A percentile compares a stretch with the other conserved stretches of the same genome.
phyloP scores from a whole-genome alignment of 2,113 vertebrate species.

The Mastomys coucha region DNA sequence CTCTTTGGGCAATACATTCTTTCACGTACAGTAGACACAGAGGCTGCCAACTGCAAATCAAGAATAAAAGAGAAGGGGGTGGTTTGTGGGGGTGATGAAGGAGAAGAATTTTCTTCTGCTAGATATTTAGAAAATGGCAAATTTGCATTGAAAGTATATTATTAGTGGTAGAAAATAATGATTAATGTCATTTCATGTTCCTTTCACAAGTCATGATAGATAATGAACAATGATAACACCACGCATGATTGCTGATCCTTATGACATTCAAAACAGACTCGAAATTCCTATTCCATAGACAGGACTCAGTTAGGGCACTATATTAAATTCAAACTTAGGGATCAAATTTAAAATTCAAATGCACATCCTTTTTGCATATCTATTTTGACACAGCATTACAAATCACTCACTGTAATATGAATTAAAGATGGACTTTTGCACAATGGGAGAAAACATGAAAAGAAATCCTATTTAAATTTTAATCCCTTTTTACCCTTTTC shows the following conservation, averaged over 20 bases:
- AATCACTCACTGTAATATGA: conserved; percentile 82
- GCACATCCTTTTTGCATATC: conserved; percentile 79
- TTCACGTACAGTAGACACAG: conserved; percentile 30
- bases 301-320: conserved; percentile 69
- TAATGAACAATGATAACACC: conserved; percentile 82
- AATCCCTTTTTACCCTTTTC: conserved; percentile 67
- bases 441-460: conserved; percentile 75
- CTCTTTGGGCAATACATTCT: conserved; percentile 48
- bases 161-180: conserved; percentile 81
- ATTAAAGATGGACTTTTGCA: conserved; percentile 83
- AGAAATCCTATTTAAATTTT: conserved; percentile 79
- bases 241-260: conserved; percentile 80
- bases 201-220: conserved; percentile 76
- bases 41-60: conserved; percentile 57
- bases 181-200: conserved; percentile 82
- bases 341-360: conserved; percentile 84
- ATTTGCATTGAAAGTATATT: conserved; percentile 80
- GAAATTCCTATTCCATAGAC: conserved; percentile 73
- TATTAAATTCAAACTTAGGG: conserved; percentile 82
- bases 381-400: conserved; percentile 83
- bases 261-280: conserved; percentile 82
- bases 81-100: conserved; percentile 54
- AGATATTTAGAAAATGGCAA: conserved; percentile 78
- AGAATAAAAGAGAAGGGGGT: conserved; percentile 62
- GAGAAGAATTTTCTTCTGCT: conserved; percentile 61